Evolutionary conservation across 2,797 vertebrate genomes (phyloP).

Genomic region (Ataeniobius toweri): DNA sequence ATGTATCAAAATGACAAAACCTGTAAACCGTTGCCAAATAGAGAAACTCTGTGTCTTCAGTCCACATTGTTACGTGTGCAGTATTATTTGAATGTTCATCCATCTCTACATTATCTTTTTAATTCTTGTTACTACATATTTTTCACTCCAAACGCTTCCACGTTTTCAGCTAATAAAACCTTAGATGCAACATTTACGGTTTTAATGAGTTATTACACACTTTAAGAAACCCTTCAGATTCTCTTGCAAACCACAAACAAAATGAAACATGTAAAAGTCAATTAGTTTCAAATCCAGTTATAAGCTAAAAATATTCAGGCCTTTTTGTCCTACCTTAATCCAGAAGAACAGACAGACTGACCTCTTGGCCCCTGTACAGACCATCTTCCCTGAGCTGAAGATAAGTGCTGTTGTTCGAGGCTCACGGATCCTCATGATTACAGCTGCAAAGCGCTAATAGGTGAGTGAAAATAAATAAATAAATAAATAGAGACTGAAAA

Average conservation of each 20-base stretch:
- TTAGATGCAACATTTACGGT: not conserved
- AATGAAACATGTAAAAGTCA: not conserved
- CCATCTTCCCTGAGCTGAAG: constrained; percentile 98
- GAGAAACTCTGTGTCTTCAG: no score
- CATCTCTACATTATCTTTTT: no score
- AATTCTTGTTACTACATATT: no score
- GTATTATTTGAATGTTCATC: no score
- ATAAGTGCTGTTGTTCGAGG: constrained; percentile 95
- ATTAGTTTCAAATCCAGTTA: not conserved
- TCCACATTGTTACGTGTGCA: no score
- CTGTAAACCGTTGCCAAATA: no score
- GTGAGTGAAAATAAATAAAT: not conserved
- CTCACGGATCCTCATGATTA: constrained; percentile 96
- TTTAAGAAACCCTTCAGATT: no score
- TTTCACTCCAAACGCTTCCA: no score
- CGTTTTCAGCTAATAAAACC: no score
- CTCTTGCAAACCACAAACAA: not conserved
- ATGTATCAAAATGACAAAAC: no score
- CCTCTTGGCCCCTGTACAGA: constrained; percentile 98
- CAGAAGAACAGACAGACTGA: constrained; percentile 48
- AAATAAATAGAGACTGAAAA: not conserved
- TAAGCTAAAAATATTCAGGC: not conserved
- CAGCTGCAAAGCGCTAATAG: constrained; percentile 91
- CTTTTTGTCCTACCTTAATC: not conserved
- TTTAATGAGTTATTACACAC: not conserved